Base-by-base conservation (phyloP, 2,888 invertebrate genomes). In the Atrina japonica region DNA sequence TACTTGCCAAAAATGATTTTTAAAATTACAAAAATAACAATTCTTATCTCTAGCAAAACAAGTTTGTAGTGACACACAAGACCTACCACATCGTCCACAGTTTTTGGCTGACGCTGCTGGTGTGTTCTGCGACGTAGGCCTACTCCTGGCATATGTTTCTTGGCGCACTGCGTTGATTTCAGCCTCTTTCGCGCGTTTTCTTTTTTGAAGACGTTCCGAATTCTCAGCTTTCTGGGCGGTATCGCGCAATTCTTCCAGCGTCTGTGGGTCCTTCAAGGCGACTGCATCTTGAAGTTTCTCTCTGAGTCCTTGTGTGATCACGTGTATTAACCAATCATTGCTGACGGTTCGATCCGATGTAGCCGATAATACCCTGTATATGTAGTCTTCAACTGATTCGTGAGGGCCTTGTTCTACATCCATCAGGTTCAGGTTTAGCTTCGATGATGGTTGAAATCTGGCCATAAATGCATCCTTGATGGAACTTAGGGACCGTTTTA, bases 71-170 rank as follows among this genome's bases (percentile, higher is more conserved):
- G 29, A 59, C 40, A 3, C 59, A 67, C 67, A 67, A 41, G 66
- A 67, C 67, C 41, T 59, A 52, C 60, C 67, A 27, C 49, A 49
- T 61, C 50, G 27, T 21, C 43, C 50, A 27, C 66, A 66, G n/a
- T 30, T 18, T 18, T 11, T 40, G 11, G 52, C 7, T 14, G 27
- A 21, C 16, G 2, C 35, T 30, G 29, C 7, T 5, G 11, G 6
- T 14, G 30, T 27, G 6, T 9, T 1, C 11, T 3, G 6, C 25
- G 27, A 1, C 9, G 7, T 23, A 25, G 25, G 9, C 11, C 16
- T 1, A 9, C 23, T 21, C 23, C 18, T 14, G 14, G n/a, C 23
- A 16, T 21, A 23, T 23, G 9, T 16, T 6, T 16, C 7, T 52
- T 25, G 11, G 25, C 25, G 25, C 23, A 53, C 29, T 9, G 29